Conservation (phyloP, 2,797 vertebrate species). For the Smutsia temminckii region DNA sequence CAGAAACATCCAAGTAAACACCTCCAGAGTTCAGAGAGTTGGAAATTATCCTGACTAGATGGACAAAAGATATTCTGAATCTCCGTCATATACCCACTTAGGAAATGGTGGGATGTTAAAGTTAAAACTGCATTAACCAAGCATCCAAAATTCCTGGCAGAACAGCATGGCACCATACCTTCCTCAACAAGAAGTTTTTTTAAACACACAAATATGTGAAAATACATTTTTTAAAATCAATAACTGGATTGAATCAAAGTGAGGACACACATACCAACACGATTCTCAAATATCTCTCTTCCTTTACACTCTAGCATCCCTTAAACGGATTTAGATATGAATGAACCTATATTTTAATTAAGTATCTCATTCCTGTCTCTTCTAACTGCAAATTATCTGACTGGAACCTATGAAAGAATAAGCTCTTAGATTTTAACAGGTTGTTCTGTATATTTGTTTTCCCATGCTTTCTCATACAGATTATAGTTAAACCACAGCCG, state of each 20-base stretch:
- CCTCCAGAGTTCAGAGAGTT: background rate
- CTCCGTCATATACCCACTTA: background rate
- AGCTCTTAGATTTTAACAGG: background rate
- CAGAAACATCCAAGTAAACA: slow-evolving; percentile 8
- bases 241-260: slow-evolving; percentile 1
- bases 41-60: background rate
- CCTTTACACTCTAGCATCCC: background rate
- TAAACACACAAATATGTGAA: background rate
- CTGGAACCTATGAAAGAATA: background rate
- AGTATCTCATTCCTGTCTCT: background rate
- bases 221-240: background rate
- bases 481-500: slow-evolving; percentile 28
- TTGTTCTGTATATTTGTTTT: background rate
- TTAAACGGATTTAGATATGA: background rate
- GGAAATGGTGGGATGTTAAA: background rate
- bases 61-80: background rate
- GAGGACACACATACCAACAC: background rate
- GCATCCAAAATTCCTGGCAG: background rate
- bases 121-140: background rate
- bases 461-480: background rate
- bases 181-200: background rate
- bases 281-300: slow-evolving; percentile 13
- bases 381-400: background rate
- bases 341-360: slow-evolving; percentile 22
- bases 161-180: background rate